Base-by-base conservation (phyloP, 1,140 invertebrate species). In the Monochamus saltuarius region DNA sequence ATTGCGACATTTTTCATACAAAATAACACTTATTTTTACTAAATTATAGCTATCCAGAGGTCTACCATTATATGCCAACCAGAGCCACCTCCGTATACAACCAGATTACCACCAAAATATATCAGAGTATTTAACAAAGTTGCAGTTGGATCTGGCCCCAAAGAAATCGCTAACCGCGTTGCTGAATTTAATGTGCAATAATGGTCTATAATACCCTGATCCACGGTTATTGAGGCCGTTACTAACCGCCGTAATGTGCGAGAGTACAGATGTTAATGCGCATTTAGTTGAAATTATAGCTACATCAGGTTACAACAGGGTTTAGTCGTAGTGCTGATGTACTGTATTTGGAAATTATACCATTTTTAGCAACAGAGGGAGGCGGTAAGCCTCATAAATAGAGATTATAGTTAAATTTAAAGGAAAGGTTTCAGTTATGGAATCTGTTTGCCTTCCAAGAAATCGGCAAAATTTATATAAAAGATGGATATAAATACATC, bases 221-320 rank as follows among this genome's bases (percentile, higher is more conserved):
- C 43, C 59, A 65, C 55, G 63, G 53, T 65, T 65, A 61, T 65
- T 29, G 63, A 36, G 38, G 46, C 45, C 61, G 59, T 65, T 65
- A 61, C 59, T 58, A 58, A 58, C 2, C 59, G 54, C 54, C 38
- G 61, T 65, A 65, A 61, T 65, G 51, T 65, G 59, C 63, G 61
- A 59, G 63, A 59, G 59, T 36, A 43, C 34, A 29, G 47, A 22
- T 50, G 49, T 65, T 61, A 65, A 58, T 39, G 63, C 39, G 47
- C 50, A 17, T 65, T 65, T 61, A 58, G 59, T 51, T 42, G 47
- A 65, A 65, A 34, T 39, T 56, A 65, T 65, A 47, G 63, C 59
- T 37, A 47, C 58, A 61, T 64, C 56, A 61, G 58, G 43, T 61
- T 57, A 56, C 59, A 50, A 9, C 8, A 16, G 53, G 29, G 14